A percentile compares a stretch with the other conserved stretches of the same genome.
These are phyloP conservation scores for Euphydryas editha DNA, from an alignment of 2,888 invertebrate species.

Conservation along the genomic window DNA sequence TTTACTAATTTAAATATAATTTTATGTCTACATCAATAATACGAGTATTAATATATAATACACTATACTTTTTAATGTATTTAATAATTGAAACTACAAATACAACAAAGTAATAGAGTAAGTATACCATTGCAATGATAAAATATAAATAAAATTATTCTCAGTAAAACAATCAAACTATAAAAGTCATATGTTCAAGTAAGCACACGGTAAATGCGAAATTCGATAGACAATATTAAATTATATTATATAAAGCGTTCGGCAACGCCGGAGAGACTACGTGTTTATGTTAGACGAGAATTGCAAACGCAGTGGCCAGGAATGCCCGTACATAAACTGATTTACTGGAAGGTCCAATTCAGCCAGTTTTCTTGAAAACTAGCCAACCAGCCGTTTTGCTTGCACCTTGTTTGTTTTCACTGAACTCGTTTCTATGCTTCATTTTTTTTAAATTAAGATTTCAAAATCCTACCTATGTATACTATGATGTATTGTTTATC, in stretches of 20 bases:
- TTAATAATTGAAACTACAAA: no score
- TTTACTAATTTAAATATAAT: no score
- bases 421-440: constrained; percentile 6
- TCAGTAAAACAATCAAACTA: not conserved
- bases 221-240: constrained; percentile 14
- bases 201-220: not conserved
- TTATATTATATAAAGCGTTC: constrained; percentile 32
- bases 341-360: constrained; percentile 38
- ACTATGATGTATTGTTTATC: no score
- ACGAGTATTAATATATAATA: no score
- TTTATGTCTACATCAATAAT: no score
- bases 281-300: constrained; percentile 34
- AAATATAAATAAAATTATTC: not conserved
- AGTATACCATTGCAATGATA: no score
- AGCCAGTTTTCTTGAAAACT: constrained; percentile 36
- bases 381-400: constrained; percentile 31
- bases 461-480: no score
- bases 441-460: constrained; percentile 1
- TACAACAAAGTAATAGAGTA: no score
- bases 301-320: constrained; percentile 36
- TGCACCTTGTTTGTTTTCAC: constrained; percentile 20
- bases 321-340: constrained; percentile 37
- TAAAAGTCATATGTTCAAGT: not conserved
- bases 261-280: constrained; percentile 16
- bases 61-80: no score